Evolutionary conservation across 2,113 vertebrate genomes (phyloP).

Genomic region (Syngnathus floridae): DNA sequence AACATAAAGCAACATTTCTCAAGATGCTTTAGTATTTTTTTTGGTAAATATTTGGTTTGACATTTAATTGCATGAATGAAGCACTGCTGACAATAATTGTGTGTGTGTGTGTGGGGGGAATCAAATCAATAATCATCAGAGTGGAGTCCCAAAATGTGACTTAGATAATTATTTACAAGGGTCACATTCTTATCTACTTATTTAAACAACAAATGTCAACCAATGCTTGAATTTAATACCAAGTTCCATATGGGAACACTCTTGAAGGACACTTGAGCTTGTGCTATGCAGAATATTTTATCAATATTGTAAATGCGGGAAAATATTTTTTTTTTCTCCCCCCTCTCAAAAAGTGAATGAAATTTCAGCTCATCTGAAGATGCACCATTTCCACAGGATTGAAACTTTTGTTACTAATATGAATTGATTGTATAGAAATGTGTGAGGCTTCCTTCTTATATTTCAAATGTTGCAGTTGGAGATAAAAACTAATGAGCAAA

Average conservation of each 20-base stretch:
- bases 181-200: slow-evolving; percentile 1
- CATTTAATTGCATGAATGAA: background rate
- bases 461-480: background rate
- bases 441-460: background rate
- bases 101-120: no score
- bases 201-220: background rate
- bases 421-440: background rate
- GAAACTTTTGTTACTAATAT: background rate
- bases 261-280: slow-evolving; percentile 37
- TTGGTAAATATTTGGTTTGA: background rate
- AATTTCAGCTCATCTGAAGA: background rate
- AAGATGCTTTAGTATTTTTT: background rate
- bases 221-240: slow-evolving; percentile 11
- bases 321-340: background rate
- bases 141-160: background rate
- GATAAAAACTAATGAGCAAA: background rate
- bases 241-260: slow-evolving; percentile 1
- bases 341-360: background rate
- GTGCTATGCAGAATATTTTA: slow-evolving; percentile 3
- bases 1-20: no score
- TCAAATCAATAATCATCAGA: background rate
- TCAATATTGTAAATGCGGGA: background rate
- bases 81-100: background rate
- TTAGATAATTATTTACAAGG: background rate
- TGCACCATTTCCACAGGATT: background rate